Evolutionary conservation across 2,797 vertebrate genomes (phyloP).

Genomic region (Dermochelys coriacea): DNA sequence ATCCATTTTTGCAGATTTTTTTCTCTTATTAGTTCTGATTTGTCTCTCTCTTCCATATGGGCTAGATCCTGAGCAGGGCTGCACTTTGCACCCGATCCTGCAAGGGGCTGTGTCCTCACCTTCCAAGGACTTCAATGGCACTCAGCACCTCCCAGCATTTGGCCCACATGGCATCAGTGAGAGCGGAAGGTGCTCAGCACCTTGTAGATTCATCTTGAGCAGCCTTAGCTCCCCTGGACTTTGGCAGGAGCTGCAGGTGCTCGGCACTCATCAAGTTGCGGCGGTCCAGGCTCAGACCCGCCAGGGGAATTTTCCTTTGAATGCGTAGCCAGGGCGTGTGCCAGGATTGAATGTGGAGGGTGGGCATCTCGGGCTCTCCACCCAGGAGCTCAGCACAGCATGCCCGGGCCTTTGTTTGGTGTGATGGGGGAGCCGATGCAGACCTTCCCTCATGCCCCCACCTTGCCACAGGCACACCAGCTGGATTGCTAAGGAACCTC

Average conservation of each 20-base stretch:
- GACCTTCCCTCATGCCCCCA: accelerated
- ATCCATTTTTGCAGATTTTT: neutral
- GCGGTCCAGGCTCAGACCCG: neutral
- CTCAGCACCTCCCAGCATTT: neutral
- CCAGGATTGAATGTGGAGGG: accelerated
- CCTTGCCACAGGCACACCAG: neutral
- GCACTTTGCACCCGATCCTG: neutral
- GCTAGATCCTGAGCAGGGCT: neutral
- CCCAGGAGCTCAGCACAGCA: accelerated
- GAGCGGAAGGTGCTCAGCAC: neutral
- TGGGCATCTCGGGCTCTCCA: accelerated
- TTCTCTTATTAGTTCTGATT: neutral
- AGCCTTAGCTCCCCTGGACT: neutral
- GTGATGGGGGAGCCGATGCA: neutral
- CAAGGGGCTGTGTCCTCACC: neutral
- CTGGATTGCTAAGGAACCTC: accelerated
- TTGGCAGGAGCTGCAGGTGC: neutral
- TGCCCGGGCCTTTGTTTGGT: neutral
- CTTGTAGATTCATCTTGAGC: accelerated
- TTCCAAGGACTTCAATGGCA: neutral
- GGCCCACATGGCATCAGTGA: neutral
- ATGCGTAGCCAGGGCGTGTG: neutral
- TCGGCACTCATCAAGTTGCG: neutral
- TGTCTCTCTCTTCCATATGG: neutral
- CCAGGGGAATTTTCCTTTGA: accelerated